phyloP scores from a whole-genome alignment of 2,113 vertebrate species.

The Antechinus stuartii region DNA sequence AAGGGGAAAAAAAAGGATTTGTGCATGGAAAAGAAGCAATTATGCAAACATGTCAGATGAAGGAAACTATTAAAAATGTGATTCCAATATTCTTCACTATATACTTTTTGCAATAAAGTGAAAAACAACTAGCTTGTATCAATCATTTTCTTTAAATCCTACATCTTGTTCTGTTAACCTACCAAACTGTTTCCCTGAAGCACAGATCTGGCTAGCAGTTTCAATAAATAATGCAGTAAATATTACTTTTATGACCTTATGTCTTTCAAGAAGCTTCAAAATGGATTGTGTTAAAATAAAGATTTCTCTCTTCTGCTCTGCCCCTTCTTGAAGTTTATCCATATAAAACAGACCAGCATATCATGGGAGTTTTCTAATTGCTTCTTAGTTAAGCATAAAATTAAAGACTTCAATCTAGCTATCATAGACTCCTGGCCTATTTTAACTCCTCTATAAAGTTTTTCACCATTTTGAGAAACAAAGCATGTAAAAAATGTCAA shows the following conservation, averaged over 20 bases:
- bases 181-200: not conserved
- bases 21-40: not conserved
- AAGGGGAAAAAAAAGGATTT: not conserved
- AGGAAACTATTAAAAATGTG: not conserved
- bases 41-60: not conserved
- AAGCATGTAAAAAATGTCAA: not conserved
- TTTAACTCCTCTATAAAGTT: not conserved
- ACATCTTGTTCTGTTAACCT: conserved; percentile 14
- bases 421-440: not conserved
- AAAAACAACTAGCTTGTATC: conserved; percentile 45
- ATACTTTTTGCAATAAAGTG: not conserved
- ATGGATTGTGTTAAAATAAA: not conserved
- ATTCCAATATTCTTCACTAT: not conserved
- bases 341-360: not conserved
- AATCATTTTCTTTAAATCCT: conserved; percentile 35
- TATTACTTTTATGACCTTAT: not conserved
- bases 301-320: not conserved
- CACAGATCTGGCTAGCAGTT: conserved; percentile 27
- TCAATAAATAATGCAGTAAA: conserved; percentile 15
- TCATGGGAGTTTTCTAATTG: not conserved
- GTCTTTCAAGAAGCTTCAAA: not conserved
- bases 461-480: not conserved
- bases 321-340: not conserved
- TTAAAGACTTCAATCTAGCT: not conserved
- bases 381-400: not conserved